Percentiles rank a stretch among this genome's conserved stretches.
phyloP scores from a whole-genome alignment of 1,140 invertebrate species.

The roundworm (Caenorhabditis elegans) region WBcel235 BX284602.5:8102001-8102500 shows the following conservation, averaged over 20 bases:
- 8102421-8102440: slow-evolving; percentile 56
- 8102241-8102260: neutral
- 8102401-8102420: slow-evolving; percentile 59
- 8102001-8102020: neutral
- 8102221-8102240: neutral
- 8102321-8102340: slow-evolving; percentile 59
- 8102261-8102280: slow-evolving; percentile 66
- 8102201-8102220: neutral
- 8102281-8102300: slow-evolving; percentile 61
- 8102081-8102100: neutral
- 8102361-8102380: no score
- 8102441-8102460: slow-evolving; percentile 59
- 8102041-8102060: neutral
- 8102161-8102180: neutral
- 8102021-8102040: neutral
- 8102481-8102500: slow-evolving; percentile 46
- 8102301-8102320: slow-evolving; percentile 64
- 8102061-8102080: neutral
- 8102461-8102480: slow-evolving; percentile 58
- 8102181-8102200: no score
- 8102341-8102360: slow-evolving; percentile 52
- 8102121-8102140: neutral
- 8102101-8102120: neutral
- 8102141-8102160: neutral
- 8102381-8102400: slow-evolving; percentile 28